Evolutionary conservation across 2,888 invertebrate species (phyloP).

Genomic region (Camptogramma bilineatum): DNA sequence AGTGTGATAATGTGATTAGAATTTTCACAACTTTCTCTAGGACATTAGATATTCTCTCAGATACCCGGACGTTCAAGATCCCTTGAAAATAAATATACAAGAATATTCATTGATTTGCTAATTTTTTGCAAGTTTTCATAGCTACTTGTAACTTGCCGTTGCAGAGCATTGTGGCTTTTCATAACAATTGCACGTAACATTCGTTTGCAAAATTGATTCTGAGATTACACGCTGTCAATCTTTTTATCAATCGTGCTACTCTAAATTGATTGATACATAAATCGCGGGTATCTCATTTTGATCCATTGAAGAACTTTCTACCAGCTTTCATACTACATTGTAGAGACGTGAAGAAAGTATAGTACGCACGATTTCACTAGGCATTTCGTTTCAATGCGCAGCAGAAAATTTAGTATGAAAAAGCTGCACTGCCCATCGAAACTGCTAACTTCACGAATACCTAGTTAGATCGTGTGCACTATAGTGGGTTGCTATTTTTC

Average conservation of each 20-base stretch:
- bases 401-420: too few species aligned
- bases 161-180: not conserved
- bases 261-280: not conserved
- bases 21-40: too few species aligned
- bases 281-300: not conserved
- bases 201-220: not conserved
- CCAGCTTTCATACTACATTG: not conserved
- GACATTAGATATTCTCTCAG: too few species aligned
- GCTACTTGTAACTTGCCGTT: not conserved
- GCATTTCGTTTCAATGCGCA: not conserved
- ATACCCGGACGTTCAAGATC: too few species aligned
- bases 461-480: too few species aligned
- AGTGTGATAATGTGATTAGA: too few species aligned
- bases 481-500: too few species aligned
- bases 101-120: too few species aligned
- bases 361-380: not conserved
- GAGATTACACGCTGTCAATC: not conserved
- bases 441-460: too few species aligned
- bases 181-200: not conserved
- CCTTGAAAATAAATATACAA: too few species aligned
- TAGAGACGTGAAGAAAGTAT: not conserved
- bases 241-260: not conserved
- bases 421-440: too few species aligned
- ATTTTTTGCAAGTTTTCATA: too few species aligned
- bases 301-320: not conserved